Conservation (phyloP, 2,888 invertebrate species). For the Idaea dimidiata region DNA sequence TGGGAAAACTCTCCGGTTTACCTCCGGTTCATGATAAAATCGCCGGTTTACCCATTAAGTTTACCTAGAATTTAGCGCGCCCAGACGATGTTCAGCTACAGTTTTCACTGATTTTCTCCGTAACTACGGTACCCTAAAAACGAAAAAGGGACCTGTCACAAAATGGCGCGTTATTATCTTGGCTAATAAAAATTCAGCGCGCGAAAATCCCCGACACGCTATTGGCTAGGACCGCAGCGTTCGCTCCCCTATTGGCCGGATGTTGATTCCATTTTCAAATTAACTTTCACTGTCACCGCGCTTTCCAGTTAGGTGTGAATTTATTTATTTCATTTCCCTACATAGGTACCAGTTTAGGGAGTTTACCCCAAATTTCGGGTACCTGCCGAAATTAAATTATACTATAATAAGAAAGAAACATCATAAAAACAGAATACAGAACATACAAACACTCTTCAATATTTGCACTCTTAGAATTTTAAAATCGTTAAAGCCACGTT, state of each 20-base stretch:
- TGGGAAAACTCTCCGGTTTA: too few relatives aligned
- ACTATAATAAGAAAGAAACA: too few relatives aligned
- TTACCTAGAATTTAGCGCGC: too few relatives aligned
- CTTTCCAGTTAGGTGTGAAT: constrained; percentile 31
- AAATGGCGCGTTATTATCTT: constrained; percentile 78
- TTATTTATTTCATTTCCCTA: constrained; percentile 50
- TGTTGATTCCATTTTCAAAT: constrained; percentile 80
- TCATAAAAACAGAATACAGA: too few relatives aligned
- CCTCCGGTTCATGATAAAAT: too few relatives aligned
- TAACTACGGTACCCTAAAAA: constrained; percentile 37
- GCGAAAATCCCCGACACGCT: constrained; percentile 67
- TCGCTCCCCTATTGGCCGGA: constrained; percentile 63
- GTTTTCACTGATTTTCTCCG: background rate
- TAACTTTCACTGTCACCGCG: constrained; percentile 74
- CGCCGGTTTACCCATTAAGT: too few relatives aligned
- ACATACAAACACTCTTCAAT: too few relatives aligned
- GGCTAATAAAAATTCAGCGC: constrained; percentile 80
- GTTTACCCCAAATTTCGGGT: background rate
- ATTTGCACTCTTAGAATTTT: too few relatives aligned
- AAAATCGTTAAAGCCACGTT: too few relatives aligned
- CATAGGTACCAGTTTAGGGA: background rate
- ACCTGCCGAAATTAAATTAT: background rate
- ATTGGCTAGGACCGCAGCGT: constrained; percentile 68
- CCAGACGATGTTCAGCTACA: too few relatives aligned
- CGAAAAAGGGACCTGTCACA: constrained; percentile 69